A percentile compares a stretch with the other conserved stretches of the same genome.
These are phyloP conservation scores for Piliocolobus tephrosceles DNA, from an alignment of 2,113 vertebrate species.

Conservation along the genomic window DNA sequence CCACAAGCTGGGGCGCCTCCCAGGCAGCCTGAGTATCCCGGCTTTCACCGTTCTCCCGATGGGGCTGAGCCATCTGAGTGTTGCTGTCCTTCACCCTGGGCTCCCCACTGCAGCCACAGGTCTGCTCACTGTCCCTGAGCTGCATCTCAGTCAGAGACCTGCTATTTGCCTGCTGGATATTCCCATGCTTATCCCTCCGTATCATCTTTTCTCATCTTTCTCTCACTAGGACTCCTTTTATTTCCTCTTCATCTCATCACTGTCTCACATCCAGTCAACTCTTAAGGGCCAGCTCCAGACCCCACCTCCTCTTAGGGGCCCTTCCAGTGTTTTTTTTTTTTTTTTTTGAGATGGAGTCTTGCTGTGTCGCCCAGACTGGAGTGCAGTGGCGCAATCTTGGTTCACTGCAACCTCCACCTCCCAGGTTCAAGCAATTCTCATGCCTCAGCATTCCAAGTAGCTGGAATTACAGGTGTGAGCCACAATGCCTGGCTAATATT, in stretches of 20 bases:
- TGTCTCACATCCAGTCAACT: background rate
- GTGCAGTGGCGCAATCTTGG: no score
- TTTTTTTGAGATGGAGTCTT: no score
- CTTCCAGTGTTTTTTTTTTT: no score
- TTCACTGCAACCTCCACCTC: no score
- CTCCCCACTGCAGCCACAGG: no score
- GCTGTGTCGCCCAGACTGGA: no score
- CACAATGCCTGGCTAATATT: no score
- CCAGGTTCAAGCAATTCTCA: no score
- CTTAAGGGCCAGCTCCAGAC: background rate
- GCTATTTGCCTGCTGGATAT: background rate
- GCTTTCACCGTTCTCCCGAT: background rate
- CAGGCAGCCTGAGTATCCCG: no score
- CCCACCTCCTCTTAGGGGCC: background rate
- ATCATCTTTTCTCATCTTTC: background rate
- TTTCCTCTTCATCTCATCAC: background rate
- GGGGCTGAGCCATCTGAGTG: background rate
- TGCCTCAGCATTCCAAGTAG: no score
- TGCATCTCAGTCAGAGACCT: background rate
- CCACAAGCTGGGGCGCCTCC: background rate
- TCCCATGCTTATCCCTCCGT: background rate
- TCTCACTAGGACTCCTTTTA: background rate
- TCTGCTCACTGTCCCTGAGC: background rate
- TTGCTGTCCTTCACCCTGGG: background rate
- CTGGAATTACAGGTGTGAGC: no score